Conservation (phyloP, 2,888 invertebrate genomes). For the Chelonus formosanus region DNA sequence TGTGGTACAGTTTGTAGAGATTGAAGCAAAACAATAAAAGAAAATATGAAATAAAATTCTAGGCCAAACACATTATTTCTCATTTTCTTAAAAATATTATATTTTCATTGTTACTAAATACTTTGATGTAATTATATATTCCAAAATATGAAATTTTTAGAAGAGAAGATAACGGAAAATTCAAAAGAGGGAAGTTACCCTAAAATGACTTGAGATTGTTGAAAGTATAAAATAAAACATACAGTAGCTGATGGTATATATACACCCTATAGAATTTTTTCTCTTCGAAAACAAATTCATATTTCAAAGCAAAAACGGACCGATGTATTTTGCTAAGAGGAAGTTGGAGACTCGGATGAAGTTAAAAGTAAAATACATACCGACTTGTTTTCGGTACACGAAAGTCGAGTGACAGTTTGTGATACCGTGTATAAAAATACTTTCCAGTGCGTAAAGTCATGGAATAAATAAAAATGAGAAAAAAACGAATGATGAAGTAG, state of each 20-base stretch:
- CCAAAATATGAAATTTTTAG: constrained; percentile 41
- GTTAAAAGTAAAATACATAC: constrained; percentile 58
- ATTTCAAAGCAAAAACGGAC: constrained; percentile 48
- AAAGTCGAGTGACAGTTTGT: constrained; percentile 40
- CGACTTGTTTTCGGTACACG: constrained; percentile 43
- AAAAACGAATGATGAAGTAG: too few species aligned
- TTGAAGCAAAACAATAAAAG: constrained; percentile 5
- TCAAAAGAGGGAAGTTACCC: constrained; percentile 12
- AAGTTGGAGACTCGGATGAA: constrained; percentile 43
- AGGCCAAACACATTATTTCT: constrained; percentile 3
- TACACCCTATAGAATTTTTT: constrained; percentile 25
- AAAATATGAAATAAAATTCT: constrained; percentile 13
- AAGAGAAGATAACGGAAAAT: constrained; percentile 10
- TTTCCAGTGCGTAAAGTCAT: neutral
- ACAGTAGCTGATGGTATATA: constrained; percentile 24
- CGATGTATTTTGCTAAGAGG: constrained; percentile 16
- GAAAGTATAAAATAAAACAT: constrained; percentile 15
- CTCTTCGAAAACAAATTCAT: constrained; percentile 55
- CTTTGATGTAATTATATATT: constrained; percentile 44
- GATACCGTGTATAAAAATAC: constrained; percentile 34
- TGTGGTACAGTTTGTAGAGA: neutral
- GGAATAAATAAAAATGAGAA: too few species aligned
- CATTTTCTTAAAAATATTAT: neutral
- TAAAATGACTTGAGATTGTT: constrained; percentile 27
- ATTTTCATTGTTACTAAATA: neutral